Conservation (phyloP, 2,113 vertebrate genomes). For the Vanacampus margaritifer region DNA sequence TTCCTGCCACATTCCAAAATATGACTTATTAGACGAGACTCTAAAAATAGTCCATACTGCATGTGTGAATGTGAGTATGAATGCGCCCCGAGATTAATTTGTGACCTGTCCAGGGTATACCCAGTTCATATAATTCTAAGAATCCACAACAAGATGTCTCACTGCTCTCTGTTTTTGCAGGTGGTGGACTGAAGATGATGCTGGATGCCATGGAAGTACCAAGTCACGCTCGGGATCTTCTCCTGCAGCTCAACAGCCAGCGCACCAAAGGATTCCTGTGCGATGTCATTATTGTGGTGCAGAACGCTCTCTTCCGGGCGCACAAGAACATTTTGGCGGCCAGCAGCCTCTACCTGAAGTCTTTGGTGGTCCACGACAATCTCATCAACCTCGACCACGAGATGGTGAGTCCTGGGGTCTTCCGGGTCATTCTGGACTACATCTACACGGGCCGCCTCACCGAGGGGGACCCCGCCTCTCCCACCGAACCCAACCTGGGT, state of each 20-base stretch:
- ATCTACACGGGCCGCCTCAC: conserved; percentile 94
- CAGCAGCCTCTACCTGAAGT: conserved; percentile 99
- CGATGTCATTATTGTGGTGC: conserved; percentile 99
- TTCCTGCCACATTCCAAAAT: too few relatives aligned
- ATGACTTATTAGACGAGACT: neutral
- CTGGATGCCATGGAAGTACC: conserved; percentile 97
- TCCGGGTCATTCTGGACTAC: conserved; percentile 96
- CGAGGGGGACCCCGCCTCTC: conserved; percentile 80
- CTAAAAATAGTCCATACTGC: neutral
- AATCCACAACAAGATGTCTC: conserved; percentile 31
- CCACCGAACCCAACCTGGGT: conserved; percentile 82
- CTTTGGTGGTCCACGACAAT: conserved; percentile 98
- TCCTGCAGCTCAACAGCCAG: conserved; percentile 97
- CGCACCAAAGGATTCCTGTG: conserved; percentile 98
- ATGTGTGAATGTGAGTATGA: too few relatives aligned
- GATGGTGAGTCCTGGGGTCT: conserved; percentile 98
- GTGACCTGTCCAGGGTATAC: neutral
- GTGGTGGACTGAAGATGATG: conserved; percentile 91
- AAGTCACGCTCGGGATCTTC: conserved; percentile 96
- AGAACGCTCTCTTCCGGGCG: conserved; percentile 97
- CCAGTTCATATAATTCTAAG: neutral
- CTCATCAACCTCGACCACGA: conserved; percentile 98
- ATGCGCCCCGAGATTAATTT: neutral
- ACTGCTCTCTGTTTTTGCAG: conserved; percentile 69
- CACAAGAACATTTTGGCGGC: conserved; percentile 99